Evolutionary conservation across 2,797 vertebrate species (phyloP).

Genomic region (Vespertilio murinus): DNA sequence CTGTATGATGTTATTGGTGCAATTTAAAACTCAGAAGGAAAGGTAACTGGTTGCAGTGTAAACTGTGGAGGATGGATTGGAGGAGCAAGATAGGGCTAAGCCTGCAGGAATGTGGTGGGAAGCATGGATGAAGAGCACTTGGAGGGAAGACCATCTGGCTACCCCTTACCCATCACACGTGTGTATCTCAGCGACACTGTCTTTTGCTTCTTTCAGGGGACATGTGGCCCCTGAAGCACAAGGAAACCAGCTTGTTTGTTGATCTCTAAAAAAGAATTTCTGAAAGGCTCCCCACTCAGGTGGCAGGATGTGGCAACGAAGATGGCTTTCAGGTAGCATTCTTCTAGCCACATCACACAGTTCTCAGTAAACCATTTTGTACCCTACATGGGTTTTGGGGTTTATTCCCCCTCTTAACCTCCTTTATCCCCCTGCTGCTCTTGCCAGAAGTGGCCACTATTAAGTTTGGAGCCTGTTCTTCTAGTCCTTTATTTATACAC

Average conservation of each 20-base stretch:
- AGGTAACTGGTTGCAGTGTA: background rate
- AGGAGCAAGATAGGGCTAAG: background rate
- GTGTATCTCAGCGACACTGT: too few species aligned
- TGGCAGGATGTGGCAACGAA: background rate
- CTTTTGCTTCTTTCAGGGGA: background rate
- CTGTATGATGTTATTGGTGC: background rate
- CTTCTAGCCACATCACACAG: background rate
- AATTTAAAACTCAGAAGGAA: background rate
- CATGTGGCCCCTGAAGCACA: background rate
- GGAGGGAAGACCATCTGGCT: background rate
- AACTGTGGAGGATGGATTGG: background rate
- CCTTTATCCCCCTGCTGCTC: fast-evolving
- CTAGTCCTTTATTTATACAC: background rate
- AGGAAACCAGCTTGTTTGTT: background rate
- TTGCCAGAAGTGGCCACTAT: background rate
- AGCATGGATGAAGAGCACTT: background rate
- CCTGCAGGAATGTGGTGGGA: background rate
- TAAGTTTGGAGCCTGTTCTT: background rate
- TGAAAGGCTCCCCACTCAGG: background rate
- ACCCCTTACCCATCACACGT: background rate
- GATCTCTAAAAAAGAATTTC: background rate
- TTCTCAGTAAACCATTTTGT: background rate
- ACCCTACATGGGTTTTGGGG: background rate
- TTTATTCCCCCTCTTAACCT: background rate
- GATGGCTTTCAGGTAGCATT: background rate